Percentiles rank a stretch among this genome's conserved stretches.
These are phyloP conservation scores for Hycleus phaleratus DNA, from an alignment of 1,140 invertebrate genomes.

Conservation along the genomic window DNA sequence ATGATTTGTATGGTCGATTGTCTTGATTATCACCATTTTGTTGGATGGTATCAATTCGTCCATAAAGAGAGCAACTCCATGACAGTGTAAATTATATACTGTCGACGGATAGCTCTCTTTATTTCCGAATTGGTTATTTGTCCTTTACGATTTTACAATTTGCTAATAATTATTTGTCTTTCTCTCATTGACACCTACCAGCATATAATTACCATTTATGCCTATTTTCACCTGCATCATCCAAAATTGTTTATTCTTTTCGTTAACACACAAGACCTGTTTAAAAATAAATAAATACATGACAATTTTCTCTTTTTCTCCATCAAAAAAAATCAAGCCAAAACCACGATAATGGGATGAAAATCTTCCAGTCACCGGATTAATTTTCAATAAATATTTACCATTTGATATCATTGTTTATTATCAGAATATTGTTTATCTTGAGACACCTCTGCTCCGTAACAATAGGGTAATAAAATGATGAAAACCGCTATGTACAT, in stretches of 20 bases:
- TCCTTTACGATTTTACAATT: neutral
- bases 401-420: too few relatives aligned
- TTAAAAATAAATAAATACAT: neutral
- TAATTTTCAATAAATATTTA: too few relatives aligned
- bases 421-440: too few relatives aligned
- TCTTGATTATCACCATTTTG: too few relatives aligned
- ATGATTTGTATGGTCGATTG: too few relatives aligned
- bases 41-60: conserved; percentile 43
- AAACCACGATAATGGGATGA: neutral
- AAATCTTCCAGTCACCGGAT: neutral
- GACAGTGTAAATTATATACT: conserved; percentile 62
- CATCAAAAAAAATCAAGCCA: too few relatives aligned
- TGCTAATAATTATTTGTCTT: neutral
- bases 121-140: conserved; percentile 45
- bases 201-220: neutral
- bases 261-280: neutral
- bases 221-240: neutral
- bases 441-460: too few relatives aligned
- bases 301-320: neutral
- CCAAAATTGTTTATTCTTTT: neutral
- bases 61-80: conserved; percentile 69
- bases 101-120: conserved; percentile 71
- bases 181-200: neutral
- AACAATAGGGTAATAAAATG: too few relatives aligned
- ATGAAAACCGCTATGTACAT: too few relatives aligned